Conservation (phyloP, 2,888 invertebrate species). For the Eremobia ochroleuca region DNA sequence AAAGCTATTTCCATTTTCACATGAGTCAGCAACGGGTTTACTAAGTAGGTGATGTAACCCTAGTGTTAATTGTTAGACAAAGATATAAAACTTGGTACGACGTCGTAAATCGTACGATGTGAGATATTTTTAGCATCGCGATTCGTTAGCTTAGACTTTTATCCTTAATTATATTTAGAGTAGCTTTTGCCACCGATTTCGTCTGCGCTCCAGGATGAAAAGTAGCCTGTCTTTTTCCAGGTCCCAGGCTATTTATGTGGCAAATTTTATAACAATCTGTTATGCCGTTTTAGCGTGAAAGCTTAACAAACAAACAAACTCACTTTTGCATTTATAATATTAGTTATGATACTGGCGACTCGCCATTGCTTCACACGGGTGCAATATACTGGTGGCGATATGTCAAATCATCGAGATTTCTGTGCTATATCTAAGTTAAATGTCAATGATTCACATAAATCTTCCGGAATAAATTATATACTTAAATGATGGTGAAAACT, state of each 20-base stretch:
- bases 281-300: not conserved
- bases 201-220: not conserved
- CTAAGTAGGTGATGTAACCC: slow-evolving; percentile 22
- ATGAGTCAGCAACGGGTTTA: slow-evolving; percentile 27
- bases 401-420: not conserved
- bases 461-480: not conserved
- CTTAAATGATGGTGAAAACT: too few relatives aligned
- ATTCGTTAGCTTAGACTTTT: not conserved
- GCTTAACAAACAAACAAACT: not conserved
- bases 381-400: not conserved
- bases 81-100: slow-evolving; percentile 24
- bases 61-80: slow-evolving; percentile 48
- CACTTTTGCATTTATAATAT: not conserved
- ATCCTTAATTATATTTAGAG: slow-evolving; percentile 9
- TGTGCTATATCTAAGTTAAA: not conserved
- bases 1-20: slow-evolving; percentile 40
- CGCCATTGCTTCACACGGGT: not conserved
- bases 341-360: not conserved
- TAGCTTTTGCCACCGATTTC: not conserved
- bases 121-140: slow-evolving; percentile 3
- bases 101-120: slow-evolving; percentile 34
- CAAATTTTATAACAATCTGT: not conserved
- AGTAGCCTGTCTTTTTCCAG: not conserved
- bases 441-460: not conserved
- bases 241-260: not conserved